Base-by-base conservation (phyloP, 2,797 vertebrate genomes). In the Anguilla obscura region DNA sequence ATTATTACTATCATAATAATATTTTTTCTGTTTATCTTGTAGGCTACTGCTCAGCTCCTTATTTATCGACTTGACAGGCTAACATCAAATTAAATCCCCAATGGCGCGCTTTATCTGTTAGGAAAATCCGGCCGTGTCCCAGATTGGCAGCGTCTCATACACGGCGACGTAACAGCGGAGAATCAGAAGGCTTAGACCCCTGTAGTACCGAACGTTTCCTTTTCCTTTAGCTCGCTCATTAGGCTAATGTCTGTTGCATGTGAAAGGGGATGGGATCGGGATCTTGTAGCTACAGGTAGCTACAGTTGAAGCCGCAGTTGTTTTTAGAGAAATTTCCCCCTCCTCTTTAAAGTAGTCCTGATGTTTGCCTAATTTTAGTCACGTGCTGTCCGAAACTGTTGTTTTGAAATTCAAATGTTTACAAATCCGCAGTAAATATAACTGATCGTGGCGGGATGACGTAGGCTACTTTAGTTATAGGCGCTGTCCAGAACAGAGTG, bases 71-170 rank as follows among this genome's bases (percentile, higher is more conserved):
- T 89, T 84, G 83, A n/a, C 87, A 91, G 91, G 89, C 92, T 94
- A 90, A 88, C 90, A 93, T 93, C 90, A 90, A 91, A 92, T 95
- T 94, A 95, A 96, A 96, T 95, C 95, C 52, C 85, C 36, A 76
- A 56, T 88, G 94, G 90, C 90, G 90, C 91, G 89, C 88, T 95
- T 95, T 94, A 94, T 94, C 93, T 94, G 91, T 89, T 89, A 86
- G 90, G 87, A 93, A 96, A 96, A 97, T 96, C 95, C 95, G 5
- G 21, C 88, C 86, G 74, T 95, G 95, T 94, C 96, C 96, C 82
- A 85, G 94, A 96, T 96, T 95, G 92, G 93, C 91, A 93, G 91
- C 90, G 86, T 94, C 93, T 94, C 92, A 90, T 89, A 85, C 88
- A 90, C 83, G 86, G 89, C 87, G 54, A 66, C 88, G 93, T 84